phyloP scores from a whole-genome alignment of 1,140 invertebrate genomes.

The Copidosoma floridanum region DNA sequence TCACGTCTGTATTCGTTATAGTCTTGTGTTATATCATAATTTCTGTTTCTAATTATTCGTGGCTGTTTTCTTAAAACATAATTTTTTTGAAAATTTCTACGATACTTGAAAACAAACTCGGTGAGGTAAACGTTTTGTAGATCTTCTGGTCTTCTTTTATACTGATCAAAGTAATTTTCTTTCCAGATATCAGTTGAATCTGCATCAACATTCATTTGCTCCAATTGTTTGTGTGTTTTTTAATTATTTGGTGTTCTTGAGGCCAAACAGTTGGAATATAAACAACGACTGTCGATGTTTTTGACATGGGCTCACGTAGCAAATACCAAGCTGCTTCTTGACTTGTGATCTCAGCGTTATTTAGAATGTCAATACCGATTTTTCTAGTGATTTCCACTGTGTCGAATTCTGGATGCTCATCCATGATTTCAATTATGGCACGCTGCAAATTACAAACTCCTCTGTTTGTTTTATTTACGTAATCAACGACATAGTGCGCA shows the following conservation, averaged over 20 bases:
- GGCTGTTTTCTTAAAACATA: constrained; percentile 24
- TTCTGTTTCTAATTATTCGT: constrained; percentile 42
- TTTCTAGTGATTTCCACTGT: constrained; percentile 39
- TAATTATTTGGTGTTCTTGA: constrained; percentile 38
- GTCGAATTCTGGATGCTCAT: constrained; percentile 46
- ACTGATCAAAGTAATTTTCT: constrained; percentile 39
- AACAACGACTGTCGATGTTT: constrained; percentile 24
- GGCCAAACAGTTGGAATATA: constrained; percentile 48
- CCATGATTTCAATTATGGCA: constrained; percentile 38
- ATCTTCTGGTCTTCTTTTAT: constrained; percentile 45
- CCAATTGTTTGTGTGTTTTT: constrained; percentile 30
- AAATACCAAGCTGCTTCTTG: constrained; percentile 54
- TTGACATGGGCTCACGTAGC: constrained; percentile 33
- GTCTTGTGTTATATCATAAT: constrained; percentile 38
- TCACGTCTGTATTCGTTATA: constrained; percentile 33
- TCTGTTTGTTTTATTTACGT: constrained; percentile 48
- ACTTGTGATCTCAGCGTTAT: constrained; percentile 46
- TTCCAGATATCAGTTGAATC: constrained; percentile 37
- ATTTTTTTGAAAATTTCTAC: constrained; percentile 32
- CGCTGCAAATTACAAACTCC: constrained; percentile 46
- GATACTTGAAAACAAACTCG: constrained; percentile 37
- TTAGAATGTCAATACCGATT: constrained; percentile 46
- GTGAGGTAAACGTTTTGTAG: constrained; percentile 34
- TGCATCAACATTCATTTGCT: constrained; percentile 27
- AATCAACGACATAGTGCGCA: constrained; percentile 43